Evolutionary conservation across 2,113 vertebrate species (phyloP).

Genomic region (Lampris incognitus): DNA sequence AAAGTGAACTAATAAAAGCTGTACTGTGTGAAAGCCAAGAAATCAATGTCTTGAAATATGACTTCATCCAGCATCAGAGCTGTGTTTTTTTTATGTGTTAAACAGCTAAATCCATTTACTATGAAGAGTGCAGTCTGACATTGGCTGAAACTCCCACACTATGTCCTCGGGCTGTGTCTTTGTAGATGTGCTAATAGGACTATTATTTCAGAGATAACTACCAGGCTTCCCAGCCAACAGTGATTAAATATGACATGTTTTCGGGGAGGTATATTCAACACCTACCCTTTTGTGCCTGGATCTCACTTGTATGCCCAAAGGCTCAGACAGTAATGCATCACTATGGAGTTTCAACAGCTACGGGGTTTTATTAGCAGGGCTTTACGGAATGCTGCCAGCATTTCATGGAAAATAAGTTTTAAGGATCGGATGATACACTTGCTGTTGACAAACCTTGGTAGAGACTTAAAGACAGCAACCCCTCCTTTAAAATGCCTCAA

Average conservation of each 20-base stretch:
- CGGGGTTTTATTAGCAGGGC: neutral
- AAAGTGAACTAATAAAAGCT: no score
- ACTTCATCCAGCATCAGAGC: no score
- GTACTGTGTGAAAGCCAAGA: no score
- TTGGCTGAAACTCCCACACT: neutral
- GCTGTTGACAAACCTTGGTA: neutral
- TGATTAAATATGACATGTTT: conserved; percentile 4
- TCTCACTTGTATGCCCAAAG: neutral
- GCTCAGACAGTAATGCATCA: conserved; percentile 20
- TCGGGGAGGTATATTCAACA: conserved; percentile 1
- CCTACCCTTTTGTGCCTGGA: neutral
- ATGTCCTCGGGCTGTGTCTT: neutral
- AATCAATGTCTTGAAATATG: no score
- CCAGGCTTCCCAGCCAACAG: neutral
- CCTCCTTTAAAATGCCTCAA: neutral
- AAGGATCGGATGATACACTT: neutral
- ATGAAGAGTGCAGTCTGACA: neutral
- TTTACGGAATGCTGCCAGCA: neutral
- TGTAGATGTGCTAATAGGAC: neutral
- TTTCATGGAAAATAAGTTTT: neutral
- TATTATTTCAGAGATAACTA: neutral
- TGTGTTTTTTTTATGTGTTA: no score
- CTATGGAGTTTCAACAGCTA: conserved; percentile 3
- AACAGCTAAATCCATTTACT: no score
- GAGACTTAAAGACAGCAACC: neutral